Percentiles rank a stretch among this genome's conserved stretches.
Conservation (phyloP, 2,113 vertebrate species). For the Vimba vimba region DNA sequence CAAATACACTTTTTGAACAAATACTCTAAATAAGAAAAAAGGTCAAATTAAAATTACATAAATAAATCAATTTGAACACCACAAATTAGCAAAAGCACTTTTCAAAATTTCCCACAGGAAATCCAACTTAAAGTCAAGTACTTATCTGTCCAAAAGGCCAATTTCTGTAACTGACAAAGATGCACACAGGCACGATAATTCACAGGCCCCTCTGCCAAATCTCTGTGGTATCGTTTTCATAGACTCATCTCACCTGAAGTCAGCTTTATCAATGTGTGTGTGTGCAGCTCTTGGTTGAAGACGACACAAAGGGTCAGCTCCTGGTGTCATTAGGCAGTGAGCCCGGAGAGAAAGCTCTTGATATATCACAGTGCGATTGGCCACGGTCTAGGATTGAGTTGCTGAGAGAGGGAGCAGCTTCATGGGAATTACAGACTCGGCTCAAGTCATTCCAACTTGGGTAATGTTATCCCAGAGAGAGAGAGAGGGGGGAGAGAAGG, state of each 20-base stretch:
- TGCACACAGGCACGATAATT: slow-evolving; percentile 10
- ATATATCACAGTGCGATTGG: slow-evolving; percentile 78
- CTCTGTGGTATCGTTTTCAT: slow-evolving; percentile 25
- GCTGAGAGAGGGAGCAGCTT: slow-evolving; percentile 71
- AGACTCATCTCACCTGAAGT: slow-evolving; percentile 19
- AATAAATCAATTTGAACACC: too few species aligned
- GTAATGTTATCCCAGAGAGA: slow-evolving; percentile 77
- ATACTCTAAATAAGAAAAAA: neutral
- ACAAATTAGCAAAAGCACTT: neutral
- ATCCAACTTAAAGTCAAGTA: neutral
- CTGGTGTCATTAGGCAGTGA: slow-evolving; percentile 59
- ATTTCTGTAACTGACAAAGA: slow-evolving; percentile 1
- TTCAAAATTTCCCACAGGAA: neutral
- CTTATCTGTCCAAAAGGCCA: neutral
- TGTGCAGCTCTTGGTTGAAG: slow-evolving; percentile 60
- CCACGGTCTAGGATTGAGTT: slow-evolving; percentile 79
- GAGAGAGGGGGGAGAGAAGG: slow-evolving; percentile 66
- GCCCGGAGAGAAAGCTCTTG: slow-evolving; percentile 68
- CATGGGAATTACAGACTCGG: slow-evolving; percentile 78
- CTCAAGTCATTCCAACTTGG: slow-evolving; percentile 80
- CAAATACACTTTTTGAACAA: neutral
- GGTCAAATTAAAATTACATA: too few species aligned
- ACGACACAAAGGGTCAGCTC: slow-evolving; percentile 52
- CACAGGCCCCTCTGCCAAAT: neutral
- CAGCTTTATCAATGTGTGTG: slow-evolving; percentile 25